Evolutionary conservation across 2,888 invertebrate genomes (phyloP).

Genomic region (Leistus spinibarbis): DNA sequence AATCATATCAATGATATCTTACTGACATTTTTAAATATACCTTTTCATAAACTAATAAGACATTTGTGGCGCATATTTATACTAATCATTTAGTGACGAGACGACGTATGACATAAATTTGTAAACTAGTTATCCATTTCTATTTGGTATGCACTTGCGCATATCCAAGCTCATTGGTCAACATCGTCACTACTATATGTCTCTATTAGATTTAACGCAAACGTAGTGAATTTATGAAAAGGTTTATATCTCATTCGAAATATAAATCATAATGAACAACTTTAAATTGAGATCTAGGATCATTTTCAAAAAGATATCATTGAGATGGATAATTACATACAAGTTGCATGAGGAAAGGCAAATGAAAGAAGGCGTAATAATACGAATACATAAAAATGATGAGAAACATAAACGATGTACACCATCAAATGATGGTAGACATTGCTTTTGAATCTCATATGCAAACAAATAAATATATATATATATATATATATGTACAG

Average conservation of each 20-base stretch:
- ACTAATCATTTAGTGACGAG: not conserved
- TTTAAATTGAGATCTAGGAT: not conserved
- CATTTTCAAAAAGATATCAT: conserved; percentile 24
- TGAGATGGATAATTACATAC: conserved; percentile 20
- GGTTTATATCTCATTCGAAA: not conserved
- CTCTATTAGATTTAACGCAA: not conserved
- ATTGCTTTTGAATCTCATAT: not conserved
- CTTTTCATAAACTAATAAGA: not conserved
- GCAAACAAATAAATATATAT: no score
- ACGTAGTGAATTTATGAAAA: not conserved
- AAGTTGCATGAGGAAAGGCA: conserved; percentile 19
- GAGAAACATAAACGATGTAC: not conserved
- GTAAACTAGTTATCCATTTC: not conserved
- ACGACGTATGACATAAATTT: not conserved
- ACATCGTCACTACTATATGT: not conserved
- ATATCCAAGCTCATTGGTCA: not conserved
- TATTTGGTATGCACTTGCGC: not conserved
- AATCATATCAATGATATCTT: conserved; percentile 9
- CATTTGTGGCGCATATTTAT: not conserved
- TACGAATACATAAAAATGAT: not conserved
- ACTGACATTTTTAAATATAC: conserved; percentile 12
- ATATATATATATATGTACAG: conserved; percentile 31
- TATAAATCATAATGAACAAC: not conserved
- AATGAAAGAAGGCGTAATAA: conserved; percentile 14
- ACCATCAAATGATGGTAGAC: not conserved